Evolutionary conservation across 2,888 invertebrate genomes (phyloP).

Genomic region (Drosophila helvetica): DNA sequence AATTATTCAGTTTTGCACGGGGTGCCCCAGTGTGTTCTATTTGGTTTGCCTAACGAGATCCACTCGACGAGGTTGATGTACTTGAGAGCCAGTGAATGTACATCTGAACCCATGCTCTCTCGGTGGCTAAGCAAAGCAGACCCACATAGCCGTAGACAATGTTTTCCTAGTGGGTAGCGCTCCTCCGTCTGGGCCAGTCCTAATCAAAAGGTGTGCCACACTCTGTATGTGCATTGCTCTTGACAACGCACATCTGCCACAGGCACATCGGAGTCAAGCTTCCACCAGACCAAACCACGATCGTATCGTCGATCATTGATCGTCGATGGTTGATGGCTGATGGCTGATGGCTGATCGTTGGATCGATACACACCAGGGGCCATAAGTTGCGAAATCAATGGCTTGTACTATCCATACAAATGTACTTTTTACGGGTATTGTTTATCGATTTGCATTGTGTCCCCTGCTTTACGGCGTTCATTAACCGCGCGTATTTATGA

Average conservation of each 20-base stretch:
- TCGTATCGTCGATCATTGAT: constrained; percentile 37
- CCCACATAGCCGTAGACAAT: constrained; percentile 47
- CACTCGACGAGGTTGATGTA: constrained; percentile 57
- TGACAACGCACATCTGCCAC: constrained; percentile 36
- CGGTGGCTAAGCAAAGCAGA: constrained; percentile 37
- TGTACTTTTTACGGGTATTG: constrained; percentile 44
- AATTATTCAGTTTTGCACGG: constrained; percentile 49
- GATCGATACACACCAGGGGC: constrained; percentile 6
- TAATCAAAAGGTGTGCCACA: constrained; percentile 39
- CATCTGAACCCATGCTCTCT: constrained; percentile 8
- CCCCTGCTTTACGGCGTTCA: constrained; percentile 62
- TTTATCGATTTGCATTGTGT: constrained; percentile 48
- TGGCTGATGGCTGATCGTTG: not conserved
- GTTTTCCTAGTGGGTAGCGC: constrained; percentile 61
- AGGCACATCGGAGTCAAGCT: not conserved
- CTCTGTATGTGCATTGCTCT: constrained; percentile 35
- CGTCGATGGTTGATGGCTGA: constrained; percentile 9
- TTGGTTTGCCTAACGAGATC: constrained; percentile 42
- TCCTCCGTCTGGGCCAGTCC: constrained; percentile 25
- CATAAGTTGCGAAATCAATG: constrained; percentile 65
- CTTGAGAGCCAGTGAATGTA: constrained; percentile 37
- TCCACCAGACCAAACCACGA: constrained; percentile 7
- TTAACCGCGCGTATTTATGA: constrained; percentile 66
- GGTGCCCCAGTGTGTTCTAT: constrained; percentile 33
- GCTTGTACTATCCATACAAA: constrained; percentile 43